Conservation (phyloP, 1,140 invertebrate genomes). For the Babylonia areolata region DNA sequence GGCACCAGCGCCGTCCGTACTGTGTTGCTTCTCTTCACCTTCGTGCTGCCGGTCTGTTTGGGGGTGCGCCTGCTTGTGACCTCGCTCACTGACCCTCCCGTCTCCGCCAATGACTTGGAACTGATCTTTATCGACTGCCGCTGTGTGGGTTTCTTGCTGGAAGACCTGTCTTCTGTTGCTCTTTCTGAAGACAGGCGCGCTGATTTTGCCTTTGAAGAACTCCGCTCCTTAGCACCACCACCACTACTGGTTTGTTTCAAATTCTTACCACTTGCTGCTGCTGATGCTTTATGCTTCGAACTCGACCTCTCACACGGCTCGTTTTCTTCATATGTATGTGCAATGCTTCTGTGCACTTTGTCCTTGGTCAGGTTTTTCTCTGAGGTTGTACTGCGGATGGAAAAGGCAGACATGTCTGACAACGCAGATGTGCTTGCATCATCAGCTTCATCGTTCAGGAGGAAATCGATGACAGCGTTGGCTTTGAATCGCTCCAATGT, state of each 20-base stretch:
- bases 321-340: background rate
- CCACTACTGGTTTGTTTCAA: too few species aligned
- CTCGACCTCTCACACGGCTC: background rate
- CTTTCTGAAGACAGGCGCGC: background rate
- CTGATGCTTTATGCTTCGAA: background rate
- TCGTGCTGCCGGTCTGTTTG: background rate
- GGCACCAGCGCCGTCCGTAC: slow-evolving; percentile 42
- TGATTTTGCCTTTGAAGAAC: background rate
- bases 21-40: slow-evolving; percentile 38
- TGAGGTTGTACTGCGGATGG: background rate
- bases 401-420: background rate
- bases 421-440: slow-evolving; percentile 22
- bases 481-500: slow-evolving; percentile 44
- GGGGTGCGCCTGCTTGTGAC: background rate
- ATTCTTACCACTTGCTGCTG: too few species aligned
- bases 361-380: background rate
- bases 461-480: slow-evolving; percentile 53
- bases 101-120: background rate
- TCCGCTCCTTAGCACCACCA: too few species aligned
- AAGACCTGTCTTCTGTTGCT: background rate
- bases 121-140: background rate
- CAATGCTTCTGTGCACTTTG: background rate
- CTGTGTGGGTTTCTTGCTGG: background rate
- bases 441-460: slow-evolving; percentile 58
- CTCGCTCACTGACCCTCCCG: background rate